phyloP scores from a whole-genome alignment of 2,797 vertebrate genomes.

The Falco naumanni region DNA sequence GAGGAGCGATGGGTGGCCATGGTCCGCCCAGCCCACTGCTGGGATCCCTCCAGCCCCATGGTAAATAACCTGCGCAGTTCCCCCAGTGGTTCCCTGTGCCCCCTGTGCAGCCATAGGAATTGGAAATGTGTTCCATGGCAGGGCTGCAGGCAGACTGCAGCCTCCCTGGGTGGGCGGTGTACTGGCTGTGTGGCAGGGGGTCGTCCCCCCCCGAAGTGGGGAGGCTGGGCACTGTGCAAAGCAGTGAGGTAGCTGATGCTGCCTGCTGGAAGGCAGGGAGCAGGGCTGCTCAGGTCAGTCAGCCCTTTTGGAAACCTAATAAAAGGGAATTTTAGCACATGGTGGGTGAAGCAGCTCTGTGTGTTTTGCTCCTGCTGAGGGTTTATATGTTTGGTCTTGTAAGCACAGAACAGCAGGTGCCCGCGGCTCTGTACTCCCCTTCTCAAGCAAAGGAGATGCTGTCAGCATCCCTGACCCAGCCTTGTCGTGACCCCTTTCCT shows the following conservation, averaged over 20 bases:
- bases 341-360: background rate
- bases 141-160: no score
- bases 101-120: background rate
- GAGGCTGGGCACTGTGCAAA: background rate
- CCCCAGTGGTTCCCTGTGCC: background rate
- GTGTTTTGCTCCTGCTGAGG: background rate
- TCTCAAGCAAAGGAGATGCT: background rate
- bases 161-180: no score
- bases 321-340: background rate
- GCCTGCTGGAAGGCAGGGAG: background rate
- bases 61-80: background rate
- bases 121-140: no score
- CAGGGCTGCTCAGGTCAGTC: background rate
- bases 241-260: background rate
- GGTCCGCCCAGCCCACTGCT: background rate
- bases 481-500: background rate
- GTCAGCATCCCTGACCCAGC: no score
- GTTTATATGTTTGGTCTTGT: background rate
- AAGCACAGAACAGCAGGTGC: background rate
- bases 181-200: no score
- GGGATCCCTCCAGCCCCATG: background rate
- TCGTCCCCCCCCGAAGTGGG: background rate
- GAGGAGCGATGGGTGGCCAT: background rate
- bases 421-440: background rate
- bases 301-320: background rate